Base-by-base conservation (phyloP, 2,797 vertebrate species). In the Tapirus indicus region DNA sequence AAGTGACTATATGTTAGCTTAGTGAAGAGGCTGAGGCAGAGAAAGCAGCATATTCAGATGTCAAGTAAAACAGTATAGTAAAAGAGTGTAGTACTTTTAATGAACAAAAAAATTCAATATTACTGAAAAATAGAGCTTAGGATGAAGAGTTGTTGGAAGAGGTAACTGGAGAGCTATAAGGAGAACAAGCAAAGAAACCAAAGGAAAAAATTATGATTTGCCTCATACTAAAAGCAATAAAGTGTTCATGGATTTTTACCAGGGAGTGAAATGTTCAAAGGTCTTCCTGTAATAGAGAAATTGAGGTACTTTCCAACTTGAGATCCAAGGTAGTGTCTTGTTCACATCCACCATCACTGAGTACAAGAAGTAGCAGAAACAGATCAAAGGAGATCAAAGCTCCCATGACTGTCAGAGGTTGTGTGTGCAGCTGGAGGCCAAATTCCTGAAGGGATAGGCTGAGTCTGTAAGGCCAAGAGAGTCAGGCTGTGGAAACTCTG, bases 351-450 rank as follows among this genome's bases (percentile, higher is more conserved):
- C 44, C 29, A 90, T 89, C 47, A 60, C 0, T 62, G 29, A 25
- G 18, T 25, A n/a, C 18, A 54, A 29, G 5, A 60, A 69, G 47
- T 21, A 35, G 32, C 20, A 11, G 13, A 25, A 32, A 8, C 3
- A 69, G 20, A 66, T 14, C 20, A 9, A 56, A 6, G 18, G 16
- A 91, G 23, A 79, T 29, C 49, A 74, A 49, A 86, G 29, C 2
- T 85, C 49, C 29, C 74, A 32, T n/a, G 66, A 44, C 5, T 44
- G 21, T 92, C 38, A 52, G 7, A 44, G 13, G 3, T 69, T 32
- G 38, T 56, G 4, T 17, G 0, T 44, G 1, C 0, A 23, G 29
- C 32, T 38, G 64, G 35, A 69, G 54, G 12, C 1, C 18, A 80
- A 62, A 75, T 54, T 23, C 16, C 23, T 56, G 21, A 89, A 96